Evolutionary conservation across 2,888 invertebrate genomes (phyloP), one percentile per base, ranked within the genome.

Genomic region (Ophion costatus): DNA sequence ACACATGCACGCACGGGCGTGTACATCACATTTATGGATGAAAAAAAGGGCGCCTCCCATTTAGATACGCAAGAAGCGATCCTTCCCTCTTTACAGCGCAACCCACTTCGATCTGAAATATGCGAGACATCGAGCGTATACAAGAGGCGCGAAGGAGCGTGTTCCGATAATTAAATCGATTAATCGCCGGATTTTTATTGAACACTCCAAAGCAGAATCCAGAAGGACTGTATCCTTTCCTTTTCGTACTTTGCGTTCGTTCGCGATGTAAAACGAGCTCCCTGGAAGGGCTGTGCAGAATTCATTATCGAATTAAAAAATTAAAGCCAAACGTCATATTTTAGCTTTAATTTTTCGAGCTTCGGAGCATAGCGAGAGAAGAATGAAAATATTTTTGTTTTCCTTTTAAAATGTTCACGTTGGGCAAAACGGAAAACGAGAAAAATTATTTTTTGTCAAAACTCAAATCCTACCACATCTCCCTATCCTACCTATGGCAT

Each of bases 81-180:
- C 61, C 71, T 67, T 76, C 56, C 70, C 10, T 42, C 38, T 51
- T 6, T 66, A 73, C 78, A 71, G 56, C 67, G 69, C 78, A 78
- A 73, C 42, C 73, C 82, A 82, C 82, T 82, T 78, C 73, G 69
- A 78, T 51, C 71, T 78, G 82, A 78, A 82, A 78, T 82, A 78
- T 78, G 56, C 29, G 57, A 7, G 64, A 71, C 66, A 66, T 38
- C 69, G 29, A 51, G 33, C 24, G 70, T 57, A 70, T 22, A 29
- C 33, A 33, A 45, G 45, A 77, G 67, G 42, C 24, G 69, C 45
- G 69, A 75, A 57, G 45, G 11, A 29, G 22, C 51, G 20, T 29
- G 75, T 33, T 29, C 9, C 38, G 56, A 81, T 81, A 76, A 81
- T 81, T 76, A 56, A 70, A 69, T 76, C 69, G 76, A 76, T 81